Evolutionary conservation across 2,888 invertebrate genomes (phyloP).

Genomic region (Dasysyrphus albostriatus): DNA sequence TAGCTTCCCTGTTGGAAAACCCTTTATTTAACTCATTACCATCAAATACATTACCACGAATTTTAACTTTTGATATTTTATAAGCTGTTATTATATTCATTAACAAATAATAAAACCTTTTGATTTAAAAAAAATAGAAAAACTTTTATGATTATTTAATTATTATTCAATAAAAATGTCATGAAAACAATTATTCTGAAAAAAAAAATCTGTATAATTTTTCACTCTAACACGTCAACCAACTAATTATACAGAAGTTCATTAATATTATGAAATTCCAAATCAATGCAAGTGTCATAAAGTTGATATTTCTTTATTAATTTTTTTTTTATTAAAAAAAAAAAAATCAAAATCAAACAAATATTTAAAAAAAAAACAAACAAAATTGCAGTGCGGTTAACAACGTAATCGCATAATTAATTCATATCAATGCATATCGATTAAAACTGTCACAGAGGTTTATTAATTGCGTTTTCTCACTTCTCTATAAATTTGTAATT

Average conservation of each 20-base stretch:
- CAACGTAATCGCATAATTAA: constrained; percentile 44
- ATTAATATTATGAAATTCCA: constrained; percentile 49
- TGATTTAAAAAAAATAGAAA: background rate
- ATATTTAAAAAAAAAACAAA: background rate
- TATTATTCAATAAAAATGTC: constrained; percentile 12
- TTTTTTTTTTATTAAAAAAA: background rate
- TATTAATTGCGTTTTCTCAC: constrained; percentile 47
- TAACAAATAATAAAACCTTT: background rate
- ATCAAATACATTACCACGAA: background rate
- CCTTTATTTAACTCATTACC: background rate
- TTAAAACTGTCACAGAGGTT: constrained; percentile 52
- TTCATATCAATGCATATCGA: constrained; percentile 33
- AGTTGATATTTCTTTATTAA: background rate
- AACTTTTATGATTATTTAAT: background rate
- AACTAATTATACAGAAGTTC: constrained; percentile 45
- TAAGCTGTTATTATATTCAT: background rate
- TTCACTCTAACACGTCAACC: constrained; percentile 37
- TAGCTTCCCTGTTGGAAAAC: too few relatives aligned
- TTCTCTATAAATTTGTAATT: constrained; percentile 8
- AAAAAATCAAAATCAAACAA: background rate
- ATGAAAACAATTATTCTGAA: background rate
- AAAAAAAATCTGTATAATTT: background rate
- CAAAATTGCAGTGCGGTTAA: constrained; percentile 4
- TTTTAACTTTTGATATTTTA: background rate
- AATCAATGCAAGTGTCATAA: constrained; percentile 59